Base-by-base conservation (phyloP, 2,888 invertebrate genomes). In the Eupithecia centaureata region DNA sequence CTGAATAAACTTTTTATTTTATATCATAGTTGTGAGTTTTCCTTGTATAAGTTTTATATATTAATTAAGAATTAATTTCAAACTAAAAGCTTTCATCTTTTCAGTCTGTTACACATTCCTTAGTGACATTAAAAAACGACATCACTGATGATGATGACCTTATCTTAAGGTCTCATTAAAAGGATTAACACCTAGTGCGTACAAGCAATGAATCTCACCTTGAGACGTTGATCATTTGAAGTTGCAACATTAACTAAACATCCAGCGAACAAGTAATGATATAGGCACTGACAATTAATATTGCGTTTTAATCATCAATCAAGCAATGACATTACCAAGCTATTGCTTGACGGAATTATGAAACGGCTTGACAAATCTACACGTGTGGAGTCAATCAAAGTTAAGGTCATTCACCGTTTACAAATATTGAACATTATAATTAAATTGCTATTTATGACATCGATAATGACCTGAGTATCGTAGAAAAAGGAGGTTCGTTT, bases 281-380 rank as follows among this genome's bases (percentile, higher is more conserved):
- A 71, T 64, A 54, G 27, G 28, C 30, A 67, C 69, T 62, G 82
- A 82, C 84, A 82, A 79, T 81, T 77, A 72, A 68, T 75, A 75
- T 87, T 87, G 83, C 86, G 79, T 81, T 81, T 79, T 75, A 83
- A 83, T 83, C 86, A 87, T 88, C 79, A 88, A 88, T 88, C 86
- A 88, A 84, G 72, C 71, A 61, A 63, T 73, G 74, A 77, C 73
- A 76, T 78, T 73, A 76, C 70, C 60, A 65, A 70, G 73, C 69
- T 77, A 74, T 78, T 76, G 74, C 61, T 66, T 33, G 63, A 60
- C 57, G 18, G 47, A 51, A 60, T 84, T 79, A 78, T 70, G 81
- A 77, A 83, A 84, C 71, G 70, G 67, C 77, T 81, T 81, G 79
- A 83, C 82, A 81, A 83, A 84, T 82, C 75, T 71, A 69, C 70